Conservation (phyloP, 2,113 vertebrate genomes). For the Dromiciops gliroides region DNA sequence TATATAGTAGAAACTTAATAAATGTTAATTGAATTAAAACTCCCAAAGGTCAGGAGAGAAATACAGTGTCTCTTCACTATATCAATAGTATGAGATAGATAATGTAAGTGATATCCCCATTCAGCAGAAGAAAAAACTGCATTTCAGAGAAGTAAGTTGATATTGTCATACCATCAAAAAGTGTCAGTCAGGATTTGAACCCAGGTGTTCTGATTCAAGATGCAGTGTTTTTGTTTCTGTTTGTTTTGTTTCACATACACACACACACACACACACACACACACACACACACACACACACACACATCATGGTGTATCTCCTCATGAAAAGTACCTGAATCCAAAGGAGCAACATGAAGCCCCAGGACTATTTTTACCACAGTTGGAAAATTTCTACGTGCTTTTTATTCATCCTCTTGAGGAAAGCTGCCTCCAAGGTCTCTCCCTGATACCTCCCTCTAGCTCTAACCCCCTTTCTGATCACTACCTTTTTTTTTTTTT, state of each 20-base stretch:
- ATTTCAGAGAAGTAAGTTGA: background rate
- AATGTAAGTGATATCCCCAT: background rate
- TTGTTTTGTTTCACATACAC: too few relatives aligned
- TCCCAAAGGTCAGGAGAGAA: background rate
- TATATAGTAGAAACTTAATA: background rate
- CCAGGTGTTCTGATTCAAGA: background rate
- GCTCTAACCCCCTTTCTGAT: background rate
- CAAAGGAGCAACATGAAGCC: background rate
- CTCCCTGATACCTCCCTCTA: background rate
- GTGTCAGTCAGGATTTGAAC: background rate
- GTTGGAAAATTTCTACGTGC: background rate
- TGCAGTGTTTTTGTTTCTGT: background rate
- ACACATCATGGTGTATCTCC: too few relatives aligned
- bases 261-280: too few relatives aligned
- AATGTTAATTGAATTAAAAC: background rate
- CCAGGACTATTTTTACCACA: background rate
- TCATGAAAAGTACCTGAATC: background rate
- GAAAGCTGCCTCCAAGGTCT: background rate
- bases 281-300: too few relatives aligned
- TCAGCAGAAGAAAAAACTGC: background rate
- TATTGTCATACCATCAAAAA: background rate
- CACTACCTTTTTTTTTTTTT: background rate
- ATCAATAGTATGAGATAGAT: background rate
- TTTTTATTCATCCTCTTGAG: background rate
- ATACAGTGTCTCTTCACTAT: background rate